A percentile compares a stretch with the other conserved stretches of the same genome.
Evolutionary conservation across 2,113 vertebrate genomes (phyloP).

Genomic region (Monopterus albus): DNA sequence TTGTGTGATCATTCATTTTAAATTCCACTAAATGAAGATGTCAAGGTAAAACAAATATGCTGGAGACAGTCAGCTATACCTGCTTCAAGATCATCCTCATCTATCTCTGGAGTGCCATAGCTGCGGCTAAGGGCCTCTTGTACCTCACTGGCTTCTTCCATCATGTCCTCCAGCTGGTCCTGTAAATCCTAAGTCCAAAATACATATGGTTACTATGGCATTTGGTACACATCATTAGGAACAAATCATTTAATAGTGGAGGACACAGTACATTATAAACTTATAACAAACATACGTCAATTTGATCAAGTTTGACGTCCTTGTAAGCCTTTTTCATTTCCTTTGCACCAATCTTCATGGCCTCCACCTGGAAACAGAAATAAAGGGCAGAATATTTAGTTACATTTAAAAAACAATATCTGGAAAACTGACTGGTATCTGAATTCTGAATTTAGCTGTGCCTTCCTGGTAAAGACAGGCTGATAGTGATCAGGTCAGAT

Average conservation of each 20-base stretch:
- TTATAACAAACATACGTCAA: slow-evolving; percentile 87
- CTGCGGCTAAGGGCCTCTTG: slow-evolving; percentile 95
- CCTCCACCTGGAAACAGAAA: slow-evolving; percentile 88
- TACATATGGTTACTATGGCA: neutral
- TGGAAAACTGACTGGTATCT: neutral
- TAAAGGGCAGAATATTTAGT: neutral
- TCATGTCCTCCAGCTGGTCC: slow-evolving; percentile 98
- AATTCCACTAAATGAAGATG: neutral
- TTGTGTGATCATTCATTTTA: neutral
- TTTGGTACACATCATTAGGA: too few relatives aligned
- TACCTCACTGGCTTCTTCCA: slow-evolving; percentile 96
- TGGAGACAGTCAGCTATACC: slow-evolving; percentile 69
- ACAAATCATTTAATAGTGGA: neutral
- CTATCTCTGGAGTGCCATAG: slow-evolving; percentile 96
- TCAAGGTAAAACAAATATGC: neutral
- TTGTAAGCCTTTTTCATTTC: slow-evolving; percentile 99
- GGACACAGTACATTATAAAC: neutral
- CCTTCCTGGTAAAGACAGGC: too few relatives aligned
- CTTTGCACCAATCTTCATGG: slow-evolving; percentile 98
- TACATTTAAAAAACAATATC: too few relatives aligned
- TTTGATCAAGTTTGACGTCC: slow-evolving; percentile 96
- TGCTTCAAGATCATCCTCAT: slow-evolving; percentile 97
- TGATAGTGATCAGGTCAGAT: too few relatives aligned
- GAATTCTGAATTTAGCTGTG: neutral
- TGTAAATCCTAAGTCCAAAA: slow-evolving; percentile 89